These are phyloP conservation scores for Cotesia typhae DNA, from an alignment of 1,140 invertebrate genomes.

Conservation along the genomic window DNA sequence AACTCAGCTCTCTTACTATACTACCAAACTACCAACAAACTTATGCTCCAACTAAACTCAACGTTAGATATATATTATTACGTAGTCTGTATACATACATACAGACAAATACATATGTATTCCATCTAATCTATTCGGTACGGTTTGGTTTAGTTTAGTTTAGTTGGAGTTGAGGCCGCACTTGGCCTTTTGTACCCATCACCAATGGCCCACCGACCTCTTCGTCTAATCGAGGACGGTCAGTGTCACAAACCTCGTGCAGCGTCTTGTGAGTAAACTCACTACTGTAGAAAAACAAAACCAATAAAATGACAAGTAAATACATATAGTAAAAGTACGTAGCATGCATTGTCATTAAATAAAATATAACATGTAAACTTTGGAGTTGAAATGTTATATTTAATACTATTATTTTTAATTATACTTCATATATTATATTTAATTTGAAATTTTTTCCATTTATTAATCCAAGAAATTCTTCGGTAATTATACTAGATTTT, in stretches of 20 bases:
- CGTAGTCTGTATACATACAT: background rate
- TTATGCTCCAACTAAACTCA: no score
- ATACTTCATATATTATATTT: background rate
- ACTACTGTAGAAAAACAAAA: background rate
- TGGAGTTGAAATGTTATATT: background rate
- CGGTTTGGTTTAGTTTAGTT: background rate
- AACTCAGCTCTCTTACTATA: conserved; percentile 11
- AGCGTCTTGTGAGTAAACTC: conserved; percentile 10
- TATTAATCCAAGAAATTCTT: conserved; percentile 2
- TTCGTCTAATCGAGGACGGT: conserved; percentile 35
- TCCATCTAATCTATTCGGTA: no score
- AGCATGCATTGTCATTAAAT: no score
- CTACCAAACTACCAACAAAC: background rate
- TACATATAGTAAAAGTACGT: no score
- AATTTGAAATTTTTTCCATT: background rate
- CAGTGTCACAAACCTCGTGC: conserved; percentile 33
- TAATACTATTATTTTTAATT: background rate
- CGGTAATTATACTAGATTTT: conserved; percentile 20
- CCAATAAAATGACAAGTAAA: background rate
- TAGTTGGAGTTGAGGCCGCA: conserved; percentile 30
- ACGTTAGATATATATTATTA: no score
- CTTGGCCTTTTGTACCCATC: conserved; percentile 37
- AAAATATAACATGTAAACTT: no score
- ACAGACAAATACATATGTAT: conserved; percentile 3
- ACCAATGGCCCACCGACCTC: conserved; percentile 23